Conservation (phyloP, 2,113 vertebrate species). For the Colinus virginianus region DNA sequence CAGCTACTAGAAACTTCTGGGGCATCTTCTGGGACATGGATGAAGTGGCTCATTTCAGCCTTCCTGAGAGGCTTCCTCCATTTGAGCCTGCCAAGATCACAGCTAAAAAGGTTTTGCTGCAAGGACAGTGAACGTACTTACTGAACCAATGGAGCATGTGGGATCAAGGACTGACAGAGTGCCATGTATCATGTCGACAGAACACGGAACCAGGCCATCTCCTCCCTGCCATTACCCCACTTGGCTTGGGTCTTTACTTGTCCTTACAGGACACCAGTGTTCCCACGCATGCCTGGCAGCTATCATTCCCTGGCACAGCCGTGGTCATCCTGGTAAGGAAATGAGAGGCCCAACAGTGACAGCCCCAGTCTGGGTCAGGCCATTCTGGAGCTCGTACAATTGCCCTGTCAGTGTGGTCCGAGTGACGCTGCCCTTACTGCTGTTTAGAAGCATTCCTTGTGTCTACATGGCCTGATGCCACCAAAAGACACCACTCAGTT, state of each 20-base stretch:
- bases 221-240: background rate
- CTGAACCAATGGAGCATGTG: background rate
- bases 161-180: background rate
- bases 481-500: background rate
- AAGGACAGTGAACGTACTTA: background rate
- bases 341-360: background rate
- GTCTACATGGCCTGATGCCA: background rate
- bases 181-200: background rate
- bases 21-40: background rate
- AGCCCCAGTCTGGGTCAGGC: background rate
- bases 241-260: background rate
- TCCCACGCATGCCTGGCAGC: background rate
- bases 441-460: background rate
- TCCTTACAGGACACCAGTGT: background rate
- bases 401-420: background rate
- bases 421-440: background rate
- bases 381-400: background rate
- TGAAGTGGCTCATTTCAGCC: background rate
- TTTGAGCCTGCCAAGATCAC: background rate
- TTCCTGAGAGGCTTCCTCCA: background rate
- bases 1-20: background rate
- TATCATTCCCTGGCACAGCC: background rate
- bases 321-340: background rate
- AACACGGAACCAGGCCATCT: background rate
- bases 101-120: background rate